These are phyloP conservation scores for Hirtodrosophila alboralis DNA, from an alignment of 2,888 invertebrate genomes.

Conservation along the genomic window DNA sequence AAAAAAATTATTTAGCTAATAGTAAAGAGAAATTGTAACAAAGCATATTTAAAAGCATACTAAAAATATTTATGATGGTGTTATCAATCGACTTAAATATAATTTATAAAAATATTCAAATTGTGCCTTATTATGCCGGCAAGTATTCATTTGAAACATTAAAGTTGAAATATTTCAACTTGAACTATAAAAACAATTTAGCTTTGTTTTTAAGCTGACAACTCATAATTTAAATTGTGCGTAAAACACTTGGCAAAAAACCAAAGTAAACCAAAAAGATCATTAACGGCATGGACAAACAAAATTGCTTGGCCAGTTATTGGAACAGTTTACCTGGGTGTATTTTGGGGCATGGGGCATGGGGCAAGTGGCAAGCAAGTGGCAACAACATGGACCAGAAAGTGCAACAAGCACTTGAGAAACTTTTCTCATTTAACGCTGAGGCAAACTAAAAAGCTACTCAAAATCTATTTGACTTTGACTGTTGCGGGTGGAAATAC, in stretches of 20 bases:
- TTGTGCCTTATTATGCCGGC: too few species aligned
- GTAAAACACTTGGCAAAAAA: constrained; percentile 28
- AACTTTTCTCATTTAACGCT: constrained; percentile 78
- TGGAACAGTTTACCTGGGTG: constrained; percentile 52
- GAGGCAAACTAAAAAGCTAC: constrained; percentile 76
- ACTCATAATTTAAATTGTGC: constrained; percentile 30
- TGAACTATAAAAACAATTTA: constrained; percentile 8
- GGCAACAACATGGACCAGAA: constrained; percentile 42
- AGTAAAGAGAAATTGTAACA: too few species aligned
- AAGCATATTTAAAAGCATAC: too few species aligned
- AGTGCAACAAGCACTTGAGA: constrained; percentile 74
- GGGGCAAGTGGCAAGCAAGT: constrained; percentile 15
- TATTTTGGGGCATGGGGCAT: not conserved
- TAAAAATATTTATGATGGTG: too few species aligned
- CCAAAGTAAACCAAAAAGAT: constrained; percentile 63
- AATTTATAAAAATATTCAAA: too few species aligned
- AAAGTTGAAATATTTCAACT: constrained; percentile 3
- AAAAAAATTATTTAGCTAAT: too few species aligned
- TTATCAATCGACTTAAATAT: too few species aligned
- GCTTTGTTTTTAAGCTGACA: constrained; percentile 28
- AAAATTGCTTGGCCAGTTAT: constrained; percentile 31
- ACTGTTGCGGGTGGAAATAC: constrained; percentile 4
- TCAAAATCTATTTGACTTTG: constrained; percentile 75
- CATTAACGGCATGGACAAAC: constrained; percentile 53
- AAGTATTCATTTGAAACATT: not conserved